Percentiles rank a stretch among this genome's conserved stretches.
phyloP scores from a whole-genome alignment of 2,888 invertebrate genomes.

The Zootermopsis nevadensis region DNA sequence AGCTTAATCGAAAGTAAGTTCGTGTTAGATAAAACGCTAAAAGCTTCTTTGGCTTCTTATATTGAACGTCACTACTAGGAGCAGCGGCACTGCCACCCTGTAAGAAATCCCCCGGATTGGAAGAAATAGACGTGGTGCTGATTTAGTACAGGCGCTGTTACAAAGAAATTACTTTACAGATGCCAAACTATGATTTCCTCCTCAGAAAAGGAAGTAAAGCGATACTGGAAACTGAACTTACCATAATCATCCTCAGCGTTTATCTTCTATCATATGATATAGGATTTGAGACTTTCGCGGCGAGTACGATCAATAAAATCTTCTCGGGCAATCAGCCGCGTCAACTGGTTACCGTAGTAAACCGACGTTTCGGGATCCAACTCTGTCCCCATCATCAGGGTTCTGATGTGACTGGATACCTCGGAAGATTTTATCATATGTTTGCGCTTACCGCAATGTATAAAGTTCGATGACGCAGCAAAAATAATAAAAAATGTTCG shows the following conservation, averaged over 20 bases:
- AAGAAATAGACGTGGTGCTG: background rate
- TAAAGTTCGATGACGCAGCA: too few relatives aligned
- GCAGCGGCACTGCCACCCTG: background rate
- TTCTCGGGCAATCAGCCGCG: too few relatives aligned
- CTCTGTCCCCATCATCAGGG: too few relatives aligned
- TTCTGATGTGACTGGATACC: too few relatives aligned
- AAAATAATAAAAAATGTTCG: too few relatives aligned
- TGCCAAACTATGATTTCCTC: background rate
- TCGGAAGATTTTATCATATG: too few relatives aligned
- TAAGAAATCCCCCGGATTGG: background rate
- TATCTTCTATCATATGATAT: too few relatives aligned
- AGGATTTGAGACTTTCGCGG: too few relatives aligned
- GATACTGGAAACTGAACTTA: background rate
- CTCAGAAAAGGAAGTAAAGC: background rate
- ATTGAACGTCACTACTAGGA: conserved; percentile 5
- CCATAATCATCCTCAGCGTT: background rate
- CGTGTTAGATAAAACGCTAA: conserved; percentile 23
- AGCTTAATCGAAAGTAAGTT: conserved; percentile 8
- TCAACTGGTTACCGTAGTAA: too few relatives aligned
- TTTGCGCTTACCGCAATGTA: too few relatives aligned
- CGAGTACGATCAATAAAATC: too few relatives aligned
- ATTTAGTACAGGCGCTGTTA: background rate
- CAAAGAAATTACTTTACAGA: background rate
- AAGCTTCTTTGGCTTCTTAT: conserved; percentile 15
- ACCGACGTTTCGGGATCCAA: too few relatives aligned